phyloP scores from a whole-genome alignment of 2,113 vertebrate species.

The Sprattus sprattus region DNA sequence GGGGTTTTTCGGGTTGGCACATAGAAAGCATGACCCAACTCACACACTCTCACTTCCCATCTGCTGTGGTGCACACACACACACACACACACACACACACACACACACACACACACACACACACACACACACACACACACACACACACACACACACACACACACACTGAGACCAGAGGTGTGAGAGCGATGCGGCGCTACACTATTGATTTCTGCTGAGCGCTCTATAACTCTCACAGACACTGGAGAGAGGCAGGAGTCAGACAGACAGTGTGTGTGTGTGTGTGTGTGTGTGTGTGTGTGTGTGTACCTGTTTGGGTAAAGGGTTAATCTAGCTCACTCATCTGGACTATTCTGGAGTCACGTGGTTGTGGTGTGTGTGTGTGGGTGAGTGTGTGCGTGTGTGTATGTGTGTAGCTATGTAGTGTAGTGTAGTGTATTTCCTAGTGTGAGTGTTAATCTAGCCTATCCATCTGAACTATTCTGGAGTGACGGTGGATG shows the following conservation, averaged over 20 bases:
- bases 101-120: background rate
- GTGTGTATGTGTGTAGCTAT: no score
- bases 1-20: background rate
- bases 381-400: no score
- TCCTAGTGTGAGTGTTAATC: no score
- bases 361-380: no score
- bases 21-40: background rate
- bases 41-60: background rate
- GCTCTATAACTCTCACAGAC: constrained; percentile 23
- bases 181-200: no score
- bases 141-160: constrained; percentile 19
- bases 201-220: constrained; percentile 33
- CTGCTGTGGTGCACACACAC: background rate
- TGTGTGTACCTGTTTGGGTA: no score
- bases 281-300: no score
- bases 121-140: background rate
- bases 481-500: no score
- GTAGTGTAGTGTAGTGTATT: no score
- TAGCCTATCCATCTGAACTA: no score
- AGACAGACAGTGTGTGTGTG: background rate
- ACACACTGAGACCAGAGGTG: constrained; percentile 17
- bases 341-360: no score
- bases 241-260: background rate
- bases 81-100: background rate
- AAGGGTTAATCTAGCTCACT: no score